A percentile compares a stretch with the other conserved stretches of the same genome.
Conservation (phyloP, 2,113 vertebrate species). For the Xerus inauris region DNA sequence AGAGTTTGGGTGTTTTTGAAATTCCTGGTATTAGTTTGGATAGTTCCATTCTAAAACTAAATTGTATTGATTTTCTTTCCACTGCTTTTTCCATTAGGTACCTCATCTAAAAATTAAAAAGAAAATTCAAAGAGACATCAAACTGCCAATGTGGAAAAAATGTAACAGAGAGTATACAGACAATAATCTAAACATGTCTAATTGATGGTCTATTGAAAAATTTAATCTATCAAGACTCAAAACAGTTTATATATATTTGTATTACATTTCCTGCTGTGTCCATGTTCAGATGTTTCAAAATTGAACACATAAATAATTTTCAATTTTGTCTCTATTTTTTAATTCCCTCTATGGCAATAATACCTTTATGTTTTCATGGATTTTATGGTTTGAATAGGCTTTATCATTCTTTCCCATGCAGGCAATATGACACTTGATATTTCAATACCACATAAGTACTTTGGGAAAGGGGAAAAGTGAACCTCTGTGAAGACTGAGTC, state of each 20-base stretch:
- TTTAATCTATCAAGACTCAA: conserved; percentile 57
- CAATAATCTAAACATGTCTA: conserved; percentile 56
- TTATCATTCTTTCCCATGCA: conserved; percentile 25
- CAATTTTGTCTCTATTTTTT: conserved; percentile 14
- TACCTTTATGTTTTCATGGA: conserved; percentile 28
- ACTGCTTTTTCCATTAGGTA: not conserved
- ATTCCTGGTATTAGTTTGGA: not conserved
- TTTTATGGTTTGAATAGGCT: conserved; percentile 5
- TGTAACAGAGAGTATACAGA: not conserved
- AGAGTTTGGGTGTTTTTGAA: not conserved
- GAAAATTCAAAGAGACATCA: conserved; percentile 56
- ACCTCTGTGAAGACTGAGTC: not conserved
- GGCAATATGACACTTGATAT: not conserved
- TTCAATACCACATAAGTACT: conserved; percentile 9
- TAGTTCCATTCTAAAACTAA: not conserved
- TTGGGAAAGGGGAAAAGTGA: not conserved
- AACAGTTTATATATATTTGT: conserved; percentile 47
- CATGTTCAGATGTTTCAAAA: conserved; percentile 56
- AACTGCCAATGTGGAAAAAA: not conserved
- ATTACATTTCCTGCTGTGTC: conserved; percentile 66
- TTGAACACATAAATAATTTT: conserved; percentile 41
- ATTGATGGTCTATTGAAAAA: conserved; percentile 57
- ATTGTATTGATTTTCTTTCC: conserved; percentile 33
- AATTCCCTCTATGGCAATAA: conserved; percentile 48
- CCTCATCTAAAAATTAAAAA: conserved; percentile 30